Percentiles rank a stretch among this genome's conserved stretches.
Evolutionary conservation across 2,888 invertebrate species (phyloP).

Genomic region (Melitaea athalia): DNA sequence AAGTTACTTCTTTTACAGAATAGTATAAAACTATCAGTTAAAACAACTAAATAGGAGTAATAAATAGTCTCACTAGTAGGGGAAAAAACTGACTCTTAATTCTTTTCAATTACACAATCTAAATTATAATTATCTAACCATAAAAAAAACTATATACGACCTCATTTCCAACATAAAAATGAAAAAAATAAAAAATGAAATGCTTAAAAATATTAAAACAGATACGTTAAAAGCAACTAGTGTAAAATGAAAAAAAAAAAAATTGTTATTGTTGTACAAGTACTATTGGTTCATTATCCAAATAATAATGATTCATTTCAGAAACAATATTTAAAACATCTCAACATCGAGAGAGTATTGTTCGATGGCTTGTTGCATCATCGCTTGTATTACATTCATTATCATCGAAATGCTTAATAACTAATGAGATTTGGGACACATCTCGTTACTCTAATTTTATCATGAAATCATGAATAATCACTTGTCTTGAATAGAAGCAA

Average conservation of each 20-base stretch:
- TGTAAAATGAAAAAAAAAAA: too few relatives aligned
- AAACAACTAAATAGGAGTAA: too few relatives aligned
- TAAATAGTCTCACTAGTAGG: too few relatives aligned
- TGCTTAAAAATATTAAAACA: background rate
- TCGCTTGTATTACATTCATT: background rate
- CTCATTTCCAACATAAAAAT: too few relatives aligned
- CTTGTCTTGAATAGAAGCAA: background rate
- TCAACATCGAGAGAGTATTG: background rate
- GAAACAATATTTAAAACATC: background rate
- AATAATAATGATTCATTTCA: background rate
- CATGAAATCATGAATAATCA: background rate
- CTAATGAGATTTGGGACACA: background rate
- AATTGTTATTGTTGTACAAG: background rate
- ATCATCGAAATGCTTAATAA: conserved; percentile 2
- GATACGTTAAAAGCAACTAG: background rate
- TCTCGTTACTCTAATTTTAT: background rate
- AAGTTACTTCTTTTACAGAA: too few relatives aligned
- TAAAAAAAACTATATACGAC: too few relatives aligned
- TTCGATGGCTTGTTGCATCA: background rate
- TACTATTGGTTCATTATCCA: background rate
- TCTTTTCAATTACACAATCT: too few relatives aligned
- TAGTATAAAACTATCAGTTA: too few relatives aligned
- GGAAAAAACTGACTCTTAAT: too few relatives aligned
- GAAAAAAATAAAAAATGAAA: too few relatives aligned
- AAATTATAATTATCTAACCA: too few relatives aligned